These are phyloP conservation scores for Trematomus bernacchii DNA, from an alignment of 2,797 vertebrate species.

Conservation along the genomic window DNA sequence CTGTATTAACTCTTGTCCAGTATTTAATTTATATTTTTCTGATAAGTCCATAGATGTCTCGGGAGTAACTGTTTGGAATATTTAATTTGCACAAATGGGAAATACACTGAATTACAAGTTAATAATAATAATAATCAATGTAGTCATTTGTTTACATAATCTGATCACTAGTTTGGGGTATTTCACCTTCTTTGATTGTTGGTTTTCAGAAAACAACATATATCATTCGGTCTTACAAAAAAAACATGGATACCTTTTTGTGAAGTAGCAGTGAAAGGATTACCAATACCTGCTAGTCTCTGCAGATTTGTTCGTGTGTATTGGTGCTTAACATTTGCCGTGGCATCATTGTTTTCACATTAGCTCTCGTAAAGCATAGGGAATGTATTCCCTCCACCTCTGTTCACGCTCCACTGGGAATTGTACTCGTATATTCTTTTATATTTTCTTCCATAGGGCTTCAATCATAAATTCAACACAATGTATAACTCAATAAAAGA, in stretches of 20 bases:
- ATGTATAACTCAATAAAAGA: conserved; percentile 75
- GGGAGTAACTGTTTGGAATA: background rate
- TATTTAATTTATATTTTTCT: background rate
- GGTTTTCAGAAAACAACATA: background rate
- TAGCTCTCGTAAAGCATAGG: conserved; percentile 12
- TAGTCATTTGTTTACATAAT: too few species aligned
- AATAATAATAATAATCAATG: background rate
- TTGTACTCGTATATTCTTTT: conserved; percentile 43
- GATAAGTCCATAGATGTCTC: background rate
- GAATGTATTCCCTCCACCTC: conserved; percentile 31
- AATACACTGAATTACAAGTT: background rate
- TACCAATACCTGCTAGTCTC: background rate
- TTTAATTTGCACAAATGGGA: background rate
- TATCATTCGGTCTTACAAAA: background rate
- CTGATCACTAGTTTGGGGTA: background rate
- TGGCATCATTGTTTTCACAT: conserved; percentile 28
- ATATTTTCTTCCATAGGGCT: conserved; percentile 40
- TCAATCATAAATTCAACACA: conserved; percentile 67
- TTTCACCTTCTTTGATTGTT: background rate
- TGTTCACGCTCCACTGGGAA: conserved; percentile 31
- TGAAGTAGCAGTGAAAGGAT: background rate
- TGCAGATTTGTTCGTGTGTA: background rate
- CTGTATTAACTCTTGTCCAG: background rate
- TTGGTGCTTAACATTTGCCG: conserved; percentile 6
- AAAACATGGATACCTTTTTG: background rate